Evolutionary conservation across 2,113 vertebrate genomes (phyloP).

Genomic region (Bubo scandiacus): DNA sequence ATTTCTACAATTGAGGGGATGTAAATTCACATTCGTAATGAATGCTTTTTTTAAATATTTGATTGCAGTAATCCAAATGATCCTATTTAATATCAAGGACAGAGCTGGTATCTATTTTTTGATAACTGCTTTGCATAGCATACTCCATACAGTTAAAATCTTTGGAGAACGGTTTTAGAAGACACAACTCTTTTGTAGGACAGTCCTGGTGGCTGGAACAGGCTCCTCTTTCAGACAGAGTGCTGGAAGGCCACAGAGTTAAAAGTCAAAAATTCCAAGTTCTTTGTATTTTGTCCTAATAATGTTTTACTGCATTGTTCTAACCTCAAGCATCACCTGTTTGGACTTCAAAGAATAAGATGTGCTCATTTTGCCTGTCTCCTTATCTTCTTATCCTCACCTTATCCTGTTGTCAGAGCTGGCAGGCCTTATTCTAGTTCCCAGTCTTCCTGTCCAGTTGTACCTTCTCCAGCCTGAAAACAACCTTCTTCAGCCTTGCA

Average conservation of each 20-base stretch:
- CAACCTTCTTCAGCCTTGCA: background rate
- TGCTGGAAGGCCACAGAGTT: rapidly evolving
- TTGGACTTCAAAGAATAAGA: background rate
- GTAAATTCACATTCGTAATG: constrained; percentile 71
- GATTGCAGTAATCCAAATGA: constrained; percentile 63
- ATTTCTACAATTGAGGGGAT: constrained; percentile 70
- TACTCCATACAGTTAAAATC: constrained; percentile 35
- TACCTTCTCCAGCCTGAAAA: background rate
- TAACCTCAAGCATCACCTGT: background rate
- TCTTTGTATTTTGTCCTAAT: background rate
- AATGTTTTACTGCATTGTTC: background rate
- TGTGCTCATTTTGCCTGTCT: background rate
- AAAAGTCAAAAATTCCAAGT: background rate
- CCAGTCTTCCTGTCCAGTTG: background rate
- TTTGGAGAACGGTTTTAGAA: background rate
- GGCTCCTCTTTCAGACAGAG: background rate
- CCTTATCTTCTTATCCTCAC: background rate
- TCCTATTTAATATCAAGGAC: constrained; percentile 64
- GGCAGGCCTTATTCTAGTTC: background rate
- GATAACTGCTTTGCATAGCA: constrained; percentile 64
- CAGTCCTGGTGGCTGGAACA: background rate
- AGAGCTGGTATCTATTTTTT: constrained; percentile 64
- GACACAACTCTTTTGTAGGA: background rate
- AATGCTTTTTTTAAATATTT: constrained; percentile 59
- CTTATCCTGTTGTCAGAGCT: background rate